A percentile compares a stretch with the other conserved stretches of the same genome.
phyloP scores from a whole-genome alignment of 1,140 invertebrate genomes.

The Achroia grisella region DNA sequence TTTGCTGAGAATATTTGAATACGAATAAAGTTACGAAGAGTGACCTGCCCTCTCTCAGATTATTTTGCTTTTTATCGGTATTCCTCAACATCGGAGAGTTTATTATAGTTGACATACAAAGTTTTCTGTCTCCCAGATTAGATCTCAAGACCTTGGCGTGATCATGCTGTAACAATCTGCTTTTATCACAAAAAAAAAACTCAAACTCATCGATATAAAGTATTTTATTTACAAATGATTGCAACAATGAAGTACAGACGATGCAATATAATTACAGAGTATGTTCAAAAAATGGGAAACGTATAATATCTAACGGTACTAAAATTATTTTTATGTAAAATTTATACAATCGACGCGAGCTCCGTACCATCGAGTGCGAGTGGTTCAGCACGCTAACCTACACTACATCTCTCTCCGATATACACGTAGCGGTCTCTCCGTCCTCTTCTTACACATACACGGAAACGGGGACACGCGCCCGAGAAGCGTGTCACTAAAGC shows the following conservation, averaged over 20 bases:
- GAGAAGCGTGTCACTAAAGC: conserved; percentile 49
- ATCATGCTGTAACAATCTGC: not conserved
- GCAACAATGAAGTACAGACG: conserved; percentile 73
- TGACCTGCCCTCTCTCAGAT: too few relatives aligned
- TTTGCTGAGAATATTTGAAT: too few relatives aligned
- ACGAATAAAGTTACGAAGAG: too few relatives aligned
- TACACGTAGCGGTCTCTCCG: not conserved
- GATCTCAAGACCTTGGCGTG: too few relatives aligned
- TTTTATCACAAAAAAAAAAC: conserved; percentile 2
- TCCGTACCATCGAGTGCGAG: conserved; percentile 20
- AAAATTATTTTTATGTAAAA: conserved; percentile 62
- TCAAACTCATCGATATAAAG: conserved; percentile 65
- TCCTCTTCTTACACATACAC: conserved; percentile 12
- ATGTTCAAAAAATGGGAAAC: conserved; percentile 69
- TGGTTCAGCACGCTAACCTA: not conserved
- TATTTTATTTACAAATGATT: conserved; percentile 76
- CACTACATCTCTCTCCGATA: not conserved
- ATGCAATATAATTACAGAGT: conserved; percentile 72
- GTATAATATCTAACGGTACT: conserved; percentile 70
- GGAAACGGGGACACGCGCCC: conserved; percentile 9
- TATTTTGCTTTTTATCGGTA: too few relatives aligned
- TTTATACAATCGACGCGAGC: conserved; percentile 57
- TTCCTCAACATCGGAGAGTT: too few relatives aligned
- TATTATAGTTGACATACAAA: too few relatives aligned
- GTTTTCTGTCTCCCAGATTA: too few relatives aligned